Evolutionary conservation across 64 coral and sea anemone genomes (phyloP), one percentile per base, ranked within the genome.

Genomic region (Orbicella faveolata): DNA sequence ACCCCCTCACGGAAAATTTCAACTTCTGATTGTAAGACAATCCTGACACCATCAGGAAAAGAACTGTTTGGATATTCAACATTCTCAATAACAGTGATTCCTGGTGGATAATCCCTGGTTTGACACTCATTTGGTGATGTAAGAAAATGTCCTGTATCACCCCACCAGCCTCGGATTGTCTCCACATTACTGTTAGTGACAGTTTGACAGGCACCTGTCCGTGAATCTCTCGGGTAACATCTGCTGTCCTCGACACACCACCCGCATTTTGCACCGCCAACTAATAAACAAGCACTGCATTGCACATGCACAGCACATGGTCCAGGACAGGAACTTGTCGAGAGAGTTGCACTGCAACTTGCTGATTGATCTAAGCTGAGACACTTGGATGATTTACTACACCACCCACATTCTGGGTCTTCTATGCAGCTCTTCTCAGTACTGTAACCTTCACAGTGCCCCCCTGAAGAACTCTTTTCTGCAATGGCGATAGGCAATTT

Each of bases 161-260:
- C 94, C 97, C 97, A 99, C 97, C 97, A 99, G 75, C 97, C 97
- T 37, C 30, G 73, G 37, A 82, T 61, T 34, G 78, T 73, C 15
- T 79, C 69, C 0, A 0, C 19, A 33, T 90, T n/a, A n/a, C n/a
- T n/a, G n/a, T n/a, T n/a, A n/a, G n/a, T n/a, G n/a, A n/a, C n/a
- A n/a, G n/a, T n/a, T n/a, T n/a, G 52, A 81, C 97, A 99, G 64
- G 97, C 90, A 54, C 94, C 94, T 57, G 54, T 33, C 0, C 75
- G 89, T 53, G 94, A 93, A 34, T 30, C 55, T 2, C 3, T 37
- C 19, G 94, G 91, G 75, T 99, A 99, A 68, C 97, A 99, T 23
- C 66, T 92, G 59, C 97, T 91, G 73, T 99, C 97, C 73, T 99
- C 94, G 9, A 99, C 97, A 81, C 97, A 99, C 97, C 97, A 99